Evolutionary conservation across 2,888 invertebrate genomes (phyloP).

Genomic region (Bellardia bayeri): DNA sequence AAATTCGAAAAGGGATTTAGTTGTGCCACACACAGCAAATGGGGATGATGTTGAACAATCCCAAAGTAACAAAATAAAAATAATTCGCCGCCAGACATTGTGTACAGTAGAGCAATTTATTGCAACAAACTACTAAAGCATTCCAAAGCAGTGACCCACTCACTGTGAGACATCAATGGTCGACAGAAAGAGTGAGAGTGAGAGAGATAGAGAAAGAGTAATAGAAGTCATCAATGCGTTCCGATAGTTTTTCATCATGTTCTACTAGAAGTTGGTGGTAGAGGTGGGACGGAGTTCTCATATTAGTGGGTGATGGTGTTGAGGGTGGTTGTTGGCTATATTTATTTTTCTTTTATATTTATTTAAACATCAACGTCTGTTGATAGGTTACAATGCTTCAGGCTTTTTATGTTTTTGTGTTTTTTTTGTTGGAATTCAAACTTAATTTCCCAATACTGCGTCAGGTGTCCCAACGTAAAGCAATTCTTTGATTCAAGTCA

Average conservation of each 20-base stretch:
- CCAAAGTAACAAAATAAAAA: constrained; percentile 37
- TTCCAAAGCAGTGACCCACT: constrained; percentile 66
- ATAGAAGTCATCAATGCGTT: constrained; percentile 61
- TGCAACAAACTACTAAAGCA: constrained; percentile 60
- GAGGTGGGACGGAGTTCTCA: neutral
- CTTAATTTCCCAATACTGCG: constrained; percentile 78
- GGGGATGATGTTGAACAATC: constrained; percentile 79
- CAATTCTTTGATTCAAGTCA: constrained; percentile 63
- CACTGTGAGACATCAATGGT: constrained; percentile 6
- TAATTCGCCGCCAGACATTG: constrained; percentile 54
- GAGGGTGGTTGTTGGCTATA: constrained; percentile 63
- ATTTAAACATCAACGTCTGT: constrained; percentile 75
- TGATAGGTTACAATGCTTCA: constrained; percentile 69
- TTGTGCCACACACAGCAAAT: constrained; percentile 51
- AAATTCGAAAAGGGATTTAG: constrained; percentile 65
- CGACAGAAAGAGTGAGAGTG: constrained; percentile 22
- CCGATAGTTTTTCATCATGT: constrained; percentile 70
- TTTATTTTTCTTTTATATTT: constrained; percentile 43
- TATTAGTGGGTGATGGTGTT: constrained; percentile 32
- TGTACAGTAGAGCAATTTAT: constrained; percentile 63
- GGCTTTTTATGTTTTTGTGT: constrained; percentile 36
- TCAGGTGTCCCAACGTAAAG: constrained; percentile 80
- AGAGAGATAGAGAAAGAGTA: constrained; percentile 49
- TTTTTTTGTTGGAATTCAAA: constrained; percentile 75
- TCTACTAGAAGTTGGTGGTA: constrained; percentile 25